These are phyloP conservation scores for Megalonaias nervosa DNA, from an alignment of 1,140 invertebrate species.

Conservation along the genomic window DNA sequence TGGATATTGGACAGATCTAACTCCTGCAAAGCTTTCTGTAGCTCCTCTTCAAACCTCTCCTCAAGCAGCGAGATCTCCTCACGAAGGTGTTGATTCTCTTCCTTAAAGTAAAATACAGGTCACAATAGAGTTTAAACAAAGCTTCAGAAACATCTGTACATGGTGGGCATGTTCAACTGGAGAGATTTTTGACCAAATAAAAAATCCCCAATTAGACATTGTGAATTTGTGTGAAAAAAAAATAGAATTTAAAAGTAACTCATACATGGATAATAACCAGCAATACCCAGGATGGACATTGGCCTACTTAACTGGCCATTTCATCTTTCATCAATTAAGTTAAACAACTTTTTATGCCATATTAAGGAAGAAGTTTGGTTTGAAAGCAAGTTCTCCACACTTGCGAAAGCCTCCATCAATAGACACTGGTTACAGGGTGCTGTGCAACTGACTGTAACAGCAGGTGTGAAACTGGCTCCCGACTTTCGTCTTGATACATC, in stretches of 20 bases:
- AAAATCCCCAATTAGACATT: not conserved
- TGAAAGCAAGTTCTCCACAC: too few species aligned
- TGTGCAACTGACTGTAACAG: too few species aligned
- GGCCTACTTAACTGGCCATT: too few species aligned
- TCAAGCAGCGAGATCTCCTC: conserved; percentile 26
- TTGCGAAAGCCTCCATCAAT: too few species aligned
- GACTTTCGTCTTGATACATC: too few species aligned
- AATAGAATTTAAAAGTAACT: not conserved
- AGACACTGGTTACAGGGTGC: too few species aligned
- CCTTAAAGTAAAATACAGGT: not conserved
- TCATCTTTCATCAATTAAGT: too few species aligned
- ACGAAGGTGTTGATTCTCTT: conserved; percentile 24
- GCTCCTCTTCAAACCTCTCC: conserved; percentile 19
- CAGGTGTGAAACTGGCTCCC: too few species aligned
- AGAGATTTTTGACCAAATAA: not conserved
- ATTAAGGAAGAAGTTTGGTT: too few species aligned
- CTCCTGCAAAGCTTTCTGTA: conserved; percentile 27
- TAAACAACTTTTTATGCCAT: too few species aligned
- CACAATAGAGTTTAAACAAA: not conserved
- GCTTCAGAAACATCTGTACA: not conserved
- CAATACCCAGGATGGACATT: too few species aligned
- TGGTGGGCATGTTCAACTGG: not conserved
- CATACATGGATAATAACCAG: not conserved
- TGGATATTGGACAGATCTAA: conserved; percentile 27
- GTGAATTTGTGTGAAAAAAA: not conserved